phyloP scores from a whole-genome alignment of 2,888 invertebrate genomes.

The Protodeltote pygarga region DNA sequence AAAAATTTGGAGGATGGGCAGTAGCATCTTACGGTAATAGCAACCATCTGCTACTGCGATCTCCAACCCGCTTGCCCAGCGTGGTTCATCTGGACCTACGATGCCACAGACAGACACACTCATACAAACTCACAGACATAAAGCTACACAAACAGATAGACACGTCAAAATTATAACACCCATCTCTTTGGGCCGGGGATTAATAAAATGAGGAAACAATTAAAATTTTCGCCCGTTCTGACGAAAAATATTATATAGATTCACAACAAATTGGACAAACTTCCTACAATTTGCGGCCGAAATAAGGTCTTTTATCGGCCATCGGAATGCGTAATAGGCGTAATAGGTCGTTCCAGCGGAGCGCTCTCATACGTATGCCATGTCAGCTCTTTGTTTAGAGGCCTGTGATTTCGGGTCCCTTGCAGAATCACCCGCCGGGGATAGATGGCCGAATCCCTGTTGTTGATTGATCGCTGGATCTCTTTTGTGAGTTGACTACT shows the following conservation, averaged over 20 bases:
- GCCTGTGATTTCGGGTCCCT: conserved; percentile 30
- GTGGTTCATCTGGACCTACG: too few species aligned
- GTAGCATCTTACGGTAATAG: too few species aligned
- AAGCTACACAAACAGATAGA: too few species aligned
- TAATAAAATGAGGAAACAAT: neutral
- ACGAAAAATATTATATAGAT: conserved; percentile 35
- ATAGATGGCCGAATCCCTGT: conserved; percentile 37
- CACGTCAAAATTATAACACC: too few species aligned
- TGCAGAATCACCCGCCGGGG: conserved; percentile 19
- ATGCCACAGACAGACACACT: too few species aligned
- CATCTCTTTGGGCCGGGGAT: too few species aligned
- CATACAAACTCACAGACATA: too few species aligned
- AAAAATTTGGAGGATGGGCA: too few species aligned
- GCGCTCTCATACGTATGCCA: conserved; percentile 28
- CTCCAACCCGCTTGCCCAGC: too few species aligned
- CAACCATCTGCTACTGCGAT: too few species aligned
- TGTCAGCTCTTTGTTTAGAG: conserved; percentile 35
- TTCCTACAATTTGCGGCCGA: conserved; percentile 25
- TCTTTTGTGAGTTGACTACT: conserved; percentile 10
- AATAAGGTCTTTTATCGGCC: conserved; percentile 46
- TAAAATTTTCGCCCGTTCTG: conserved; percentile 11
- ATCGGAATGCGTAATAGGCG: conserved; percentile 44
- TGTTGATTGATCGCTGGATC: conserved; percentile 43
- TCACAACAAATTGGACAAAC: conserved; percentile 34
- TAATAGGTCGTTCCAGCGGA: conserved; percentile 31